Conservation (phyloP, 1,140 invertebrate genomes). For the Drosophila setifemur region DNA sequence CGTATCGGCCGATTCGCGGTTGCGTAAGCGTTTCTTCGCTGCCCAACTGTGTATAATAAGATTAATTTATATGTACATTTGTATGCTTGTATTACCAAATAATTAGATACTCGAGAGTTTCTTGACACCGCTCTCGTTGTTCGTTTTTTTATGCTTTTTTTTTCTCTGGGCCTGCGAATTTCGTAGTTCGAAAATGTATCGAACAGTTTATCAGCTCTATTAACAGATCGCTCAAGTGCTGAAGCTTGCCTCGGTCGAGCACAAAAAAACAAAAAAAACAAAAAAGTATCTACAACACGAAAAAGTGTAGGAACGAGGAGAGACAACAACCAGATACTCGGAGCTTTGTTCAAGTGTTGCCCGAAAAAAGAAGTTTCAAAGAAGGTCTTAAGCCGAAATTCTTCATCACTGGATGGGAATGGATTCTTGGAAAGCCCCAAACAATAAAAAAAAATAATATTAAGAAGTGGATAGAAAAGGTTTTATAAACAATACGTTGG, state of each 20-base stretch:
- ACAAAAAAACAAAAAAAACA: not conserved
- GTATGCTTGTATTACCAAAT: constrained; percentile 77
- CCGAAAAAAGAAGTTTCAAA: constrained; percentile 15
- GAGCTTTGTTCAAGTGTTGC: constrained; percentile 28
- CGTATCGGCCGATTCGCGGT: constrained; percentile 25
- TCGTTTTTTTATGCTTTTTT: not conserved
- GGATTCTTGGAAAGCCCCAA: constrained; percentile 35
- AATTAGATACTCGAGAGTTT: constrained; percentile 78
- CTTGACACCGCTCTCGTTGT: constrained; percentile 53
- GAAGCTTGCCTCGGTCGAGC: constrained; percentile 23
- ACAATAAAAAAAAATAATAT: constrained; percentile 19
- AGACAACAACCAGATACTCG: constrained; percentile 9
- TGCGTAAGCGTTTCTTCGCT: constrained; percentile 38
- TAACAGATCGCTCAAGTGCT: constrained; percentile 71
- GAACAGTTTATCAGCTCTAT: constrained; percentile 76
- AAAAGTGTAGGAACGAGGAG: not conserved
- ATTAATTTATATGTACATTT: constrained; percentile 79
- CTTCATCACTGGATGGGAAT: constrained; percentile 22
- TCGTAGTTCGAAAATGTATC: constrained; percentile 53
- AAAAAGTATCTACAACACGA: not conserved
- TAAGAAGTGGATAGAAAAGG: constrained; percentile 4
- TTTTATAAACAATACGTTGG: constrained; percentile 8
- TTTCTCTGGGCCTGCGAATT: constrained; percentile 22
- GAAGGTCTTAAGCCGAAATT: constrained; percentile 36
- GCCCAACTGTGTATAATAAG: constrained; percentile 50